Evolutionary conservation across 2,113 vertebrate genomes (phyloP).

Genomic region (Notiomystis cincta): DNA sequence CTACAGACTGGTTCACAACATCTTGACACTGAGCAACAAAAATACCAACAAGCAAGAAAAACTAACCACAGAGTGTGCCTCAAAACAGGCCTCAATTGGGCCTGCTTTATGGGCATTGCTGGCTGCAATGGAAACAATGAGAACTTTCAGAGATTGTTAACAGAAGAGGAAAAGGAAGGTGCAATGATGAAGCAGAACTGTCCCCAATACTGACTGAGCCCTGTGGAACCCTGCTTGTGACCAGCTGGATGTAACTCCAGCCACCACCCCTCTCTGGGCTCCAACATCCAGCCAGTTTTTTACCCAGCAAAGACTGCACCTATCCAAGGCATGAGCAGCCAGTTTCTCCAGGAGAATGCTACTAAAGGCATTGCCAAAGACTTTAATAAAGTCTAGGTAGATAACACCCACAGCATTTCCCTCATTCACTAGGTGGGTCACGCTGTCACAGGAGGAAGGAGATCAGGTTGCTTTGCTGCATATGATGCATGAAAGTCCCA

Average conservation of each 20-base stretch:
- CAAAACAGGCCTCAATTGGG: not conserved
- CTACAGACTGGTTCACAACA: not conserved
- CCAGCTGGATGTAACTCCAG: not conserved
- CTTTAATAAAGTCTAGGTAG: not conserved
- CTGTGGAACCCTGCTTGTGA: not conserved
- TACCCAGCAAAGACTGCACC: not conserved
- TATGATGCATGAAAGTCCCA: not conserved
- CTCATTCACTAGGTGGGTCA: not conserved
- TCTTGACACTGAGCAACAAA: not conserved
- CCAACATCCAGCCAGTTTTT: not conserved
- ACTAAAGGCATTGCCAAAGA: not conserved
- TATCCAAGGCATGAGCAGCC: not conserved
- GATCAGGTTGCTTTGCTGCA: not conserved
- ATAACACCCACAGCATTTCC: not conserved
- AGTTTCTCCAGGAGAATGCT: not conserved
- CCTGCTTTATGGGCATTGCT: not conserved
- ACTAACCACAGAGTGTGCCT: not conserved
- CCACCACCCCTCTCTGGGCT: not conserved
- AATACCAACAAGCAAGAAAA: not conserved
- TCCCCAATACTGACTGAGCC: no score
- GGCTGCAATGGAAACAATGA: not conserved
- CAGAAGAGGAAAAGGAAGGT: not conserved
- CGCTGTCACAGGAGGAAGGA: accelerated
- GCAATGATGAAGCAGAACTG: not conserved
- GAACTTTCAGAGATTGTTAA: not conserved